Base-by-base conservation (phyloP, 2,797 vertebrate genomes). In the Yasuhikotakia modesta region DNA sequence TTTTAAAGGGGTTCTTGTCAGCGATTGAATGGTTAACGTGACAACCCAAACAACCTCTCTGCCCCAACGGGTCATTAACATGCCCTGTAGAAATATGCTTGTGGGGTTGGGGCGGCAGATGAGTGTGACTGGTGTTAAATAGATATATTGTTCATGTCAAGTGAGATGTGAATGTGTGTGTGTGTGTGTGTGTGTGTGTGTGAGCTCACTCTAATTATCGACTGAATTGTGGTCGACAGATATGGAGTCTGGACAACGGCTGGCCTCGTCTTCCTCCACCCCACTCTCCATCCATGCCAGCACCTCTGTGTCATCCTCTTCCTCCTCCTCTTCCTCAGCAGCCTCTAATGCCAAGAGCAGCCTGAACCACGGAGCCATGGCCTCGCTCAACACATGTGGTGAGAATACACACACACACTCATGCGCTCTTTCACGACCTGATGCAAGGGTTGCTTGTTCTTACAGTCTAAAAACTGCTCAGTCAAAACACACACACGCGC, bases 201-300 rank as follows among this genome's bases (percentile, higher is more conserved):
- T 70, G 84, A 87, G 27, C 60, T 67, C 13, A 17, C 76, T 85
- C 16, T 88, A 76, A 91, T 71, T 2, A 14, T 73, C 73, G 82
- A 86, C 84, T 87, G 77, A 69, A 85, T 84, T 84, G 81, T 82
- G 61, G 70, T 85, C 85, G 83, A 83, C 52, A 96, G 95, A 90
- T 87, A 96, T 96, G 95, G 95, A 96, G 92, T 94, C 95, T 90
- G 94, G 92, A 89, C 95, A 96, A 90, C 87, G 93, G 87, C 90
- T 95, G 91, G 87, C 90, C 45, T 89, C 87, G 57, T 83, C 93
- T 87, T 94, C 94, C 45, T 93, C 96, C 74, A 92, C 91, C 90
- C 95, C 96, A 85, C 94, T 95, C 89, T 89, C 94, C 86, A 89
- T 94, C 91, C 93, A 94, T 87, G 89, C 93, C 87, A 93, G 95